A percentile compares a stretch with the other conserved stretches of the same genome.
These are phyloP conservation scores for Delphinapterus leucas DNA, from an alignment of 2,113 vertebrate genomes.

Conservation along the genomic window DNA sequence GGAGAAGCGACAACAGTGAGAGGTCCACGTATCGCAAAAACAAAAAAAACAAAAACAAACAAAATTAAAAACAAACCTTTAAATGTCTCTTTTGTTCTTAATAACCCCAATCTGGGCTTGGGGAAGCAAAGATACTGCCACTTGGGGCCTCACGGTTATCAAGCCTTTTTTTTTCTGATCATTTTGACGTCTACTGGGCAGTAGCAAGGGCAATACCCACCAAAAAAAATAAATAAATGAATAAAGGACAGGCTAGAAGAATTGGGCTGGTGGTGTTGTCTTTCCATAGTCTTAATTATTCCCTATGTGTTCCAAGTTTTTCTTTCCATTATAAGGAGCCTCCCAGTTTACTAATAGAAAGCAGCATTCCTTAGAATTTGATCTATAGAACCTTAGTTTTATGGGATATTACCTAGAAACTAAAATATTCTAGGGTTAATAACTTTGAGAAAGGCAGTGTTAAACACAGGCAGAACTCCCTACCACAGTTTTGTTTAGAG, in stretches of 20 bases:
- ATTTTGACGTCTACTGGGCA: not conserved
- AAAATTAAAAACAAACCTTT: not conserved
- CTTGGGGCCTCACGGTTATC: not conserved
- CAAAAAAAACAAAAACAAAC: not conserved
- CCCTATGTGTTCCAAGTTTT: not conserved
- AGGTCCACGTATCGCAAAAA: not conserved
- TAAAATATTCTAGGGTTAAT: not conserved
- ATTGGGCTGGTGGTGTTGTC: not conserved
- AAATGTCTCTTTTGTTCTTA: not conserved
- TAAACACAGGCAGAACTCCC: not conserved
- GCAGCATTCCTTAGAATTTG: not conserved
- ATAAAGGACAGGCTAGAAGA: not conserved
- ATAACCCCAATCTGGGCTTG: not conserved
- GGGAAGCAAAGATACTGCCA: not conserved
- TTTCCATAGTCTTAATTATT: not conserved
- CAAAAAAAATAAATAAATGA: not conserved
- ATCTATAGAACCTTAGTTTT: not conserved
- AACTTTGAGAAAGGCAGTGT: not conserved
- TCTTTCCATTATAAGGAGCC: not conserved
- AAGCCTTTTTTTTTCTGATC: not conserved
- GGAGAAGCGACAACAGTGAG: too few species aligned
- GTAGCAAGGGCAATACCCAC: not conserved
- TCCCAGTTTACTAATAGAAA: not conserved
- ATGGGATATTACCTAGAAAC: not conserved
- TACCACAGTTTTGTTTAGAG: not conserved